Base-by-base conservation (phyloP, 2,888 invertebrate species). In the Hyalella azteca region DNA sequence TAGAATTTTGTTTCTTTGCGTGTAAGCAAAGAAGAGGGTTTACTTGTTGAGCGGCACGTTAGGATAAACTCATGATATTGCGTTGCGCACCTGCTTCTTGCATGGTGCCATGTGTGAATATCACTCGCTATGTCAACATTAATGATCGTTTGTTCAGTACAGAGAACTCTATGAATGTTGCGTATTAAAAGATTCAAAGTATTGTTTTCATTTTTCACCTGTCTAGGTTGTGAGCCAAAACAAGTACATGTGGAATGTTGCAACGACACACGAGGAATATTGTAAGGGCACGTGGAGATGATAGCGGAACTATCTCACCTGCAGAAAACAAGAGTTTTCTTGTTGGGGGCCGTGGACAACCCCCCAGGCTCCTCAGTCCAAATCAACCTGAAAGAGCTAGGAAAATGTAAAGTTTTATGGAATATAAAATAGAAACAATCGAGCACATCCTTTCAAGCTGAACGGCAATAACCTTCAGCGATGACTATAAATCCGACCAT, bases 331-430 rank as follows among this genome's bases (percentile, higher is more conserved):
- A 39, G 66, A 29, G 29, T 36, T n/a, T 66, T 36, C 66, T 36
- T 36, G 66, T 66, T 66, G 66, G 66, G 66, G 66, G 66, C n/a
- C 9, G 19, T 66, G 66, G 66, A 66, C 76, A 45, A 29, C 49
- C 48, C 48, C n/a, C 76, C 76, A 45, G 76, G 76, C 76, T 45
- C n/a, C 49, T 49, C 76, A 76, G 36, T 36, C 77, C 45, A 49
- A n/a, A 66, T 26, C 73, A 15, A 15, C 13, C 39, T 11, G 39
- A 26, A 11, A 26, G 13, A 66, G n/a, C 15, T n/a, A n/a, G n/a
- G n/a, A n/a, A n/a, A n/a, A n/a, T n/a, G n/a, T 41, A 75, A 3
- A 45, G 26, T 48, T 75, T 48, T 41, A 41, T 7, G 13, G 26
- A n/a, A 19, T 11, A 4, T 9, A 26, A 48, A 32, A 9, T 48